phyloP scores from a whole-genome alignment of 2,797 vertebrate species.

The Siniperca obscura region DNA sequence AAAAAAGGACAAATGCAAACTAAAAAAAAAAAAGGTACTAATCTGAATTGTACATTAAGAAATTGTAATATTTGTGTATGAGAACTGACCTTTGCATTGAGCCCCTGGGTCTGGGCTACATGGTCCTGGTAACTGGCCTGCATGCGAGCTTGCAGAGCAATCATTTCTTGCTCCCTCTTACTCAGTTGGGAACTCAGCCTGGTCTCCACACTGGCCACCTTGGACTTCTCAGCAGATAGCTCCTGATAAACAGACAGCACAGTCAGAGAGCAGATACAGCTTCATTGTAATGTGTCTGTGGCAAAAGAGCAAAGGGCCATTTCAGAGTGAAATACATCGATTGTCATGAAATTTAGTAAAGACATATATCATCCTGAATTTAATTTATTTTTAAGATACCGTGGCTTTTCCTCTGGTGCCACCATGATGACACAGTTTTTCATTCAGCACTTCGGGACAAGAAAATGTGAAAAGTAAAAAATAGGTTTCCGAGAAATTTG shows the following conservation, averaged over 20 bases:
- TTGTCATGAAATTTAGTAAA: neutral
- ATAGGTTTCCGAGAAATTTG: neutral
- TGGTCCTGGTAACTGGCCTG: constrained; percentile 96
- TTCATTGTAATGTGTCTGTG: neutral
- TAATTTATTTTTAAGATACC: neutral
- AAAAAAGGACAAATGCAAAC: neutral
- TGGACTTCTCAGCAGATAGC: constrained; percentile 89
- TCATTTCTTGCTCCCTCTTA: constrained; percentile 89
- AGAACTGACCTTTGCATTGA: constrained; percentile 91
- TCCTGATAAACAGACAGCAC: constrained; percentile 82
- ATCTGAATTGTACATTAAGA: constrained; percentile 2
- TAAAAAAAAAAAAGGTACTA: neutral
- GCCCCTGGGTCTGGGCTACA: constrained; percentile 89
- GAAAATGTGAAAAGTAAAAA: neutral
- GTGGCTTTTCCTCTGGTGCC: constrained; percentile 4
- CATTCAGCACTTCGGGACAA: neutral
- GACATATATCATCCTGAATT: neutral
- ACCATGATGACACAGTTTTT: neutral
- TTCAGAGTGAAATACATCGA: constrained; percentile 4
- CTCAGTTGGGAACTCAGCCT: constrained; percentile 92
- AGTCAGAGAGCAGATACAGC: neutral
- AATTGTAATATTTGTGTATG: neutral
- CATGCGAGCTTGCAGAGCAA: constrained; percentile 92
- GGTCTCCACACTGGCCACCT: constrained; percentile 85
- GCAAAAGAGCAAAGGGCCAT: constrained; percentile 3